Evolutionary conservation across 2,113 vertebrate species (phyloP).

Genomic region (Vicugna pacos): DNA sequence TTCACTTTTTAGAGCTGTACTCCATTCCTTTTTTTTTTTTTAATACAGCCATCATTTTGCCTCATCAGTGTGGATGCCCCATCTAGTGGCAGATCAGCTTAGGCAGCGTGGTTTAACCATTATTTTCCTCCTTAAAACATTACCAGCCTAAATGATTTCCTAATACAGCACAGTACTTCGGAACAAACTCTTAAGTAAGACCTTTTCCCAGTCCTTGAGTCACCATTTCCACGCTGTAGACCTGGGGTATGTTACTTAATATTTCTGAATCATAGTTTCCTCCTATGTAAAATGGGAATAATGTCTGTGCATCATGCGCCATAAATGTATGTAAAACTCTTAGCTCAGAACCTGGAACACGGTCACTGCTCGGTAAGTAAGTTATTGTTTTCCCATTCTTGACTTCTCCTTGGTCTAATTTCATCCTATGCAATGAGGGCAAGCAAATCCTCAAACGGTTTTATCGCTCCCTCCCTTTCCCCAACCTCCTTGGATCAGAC

Average conservation of each 20-base stretch:
- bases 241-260: neutral
- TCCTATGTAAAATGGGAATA: neutral
- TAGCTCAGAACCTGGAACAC: neutral
- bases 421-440: neutral
- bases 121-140: neutral
- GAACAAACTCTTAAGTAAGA: neutral
- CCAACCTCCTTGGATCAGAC: neutral
- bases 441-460: neutral
- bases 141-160: neutral
- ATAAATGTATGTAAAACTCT: neutral
- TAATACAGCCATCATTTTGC: neutral
- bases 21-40: conserved; percentile 1
- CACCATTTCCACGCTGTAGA: neutral
- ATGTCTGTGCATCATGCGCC: neutral
- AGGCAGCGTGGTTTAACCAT: neutral
- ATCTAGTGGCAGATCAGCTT: conserved; percentile 34
- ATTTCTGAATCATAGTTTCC: neutral
- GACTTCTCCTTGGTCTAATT: neutral
- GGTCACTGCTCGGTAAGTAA: neutral
- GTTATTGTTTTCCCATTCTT: neutral
- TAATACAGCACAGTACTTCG: neutral
- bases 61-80: neutral
- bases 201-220: neutral
- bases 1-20: neutral
- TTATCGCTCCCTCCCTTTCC: neutral